These are phyloP conservation scores for Microcaecilia unicolor DNA, from an alignment of 2,797 vertebrate species.

Conservation along the genomic window DNA sequence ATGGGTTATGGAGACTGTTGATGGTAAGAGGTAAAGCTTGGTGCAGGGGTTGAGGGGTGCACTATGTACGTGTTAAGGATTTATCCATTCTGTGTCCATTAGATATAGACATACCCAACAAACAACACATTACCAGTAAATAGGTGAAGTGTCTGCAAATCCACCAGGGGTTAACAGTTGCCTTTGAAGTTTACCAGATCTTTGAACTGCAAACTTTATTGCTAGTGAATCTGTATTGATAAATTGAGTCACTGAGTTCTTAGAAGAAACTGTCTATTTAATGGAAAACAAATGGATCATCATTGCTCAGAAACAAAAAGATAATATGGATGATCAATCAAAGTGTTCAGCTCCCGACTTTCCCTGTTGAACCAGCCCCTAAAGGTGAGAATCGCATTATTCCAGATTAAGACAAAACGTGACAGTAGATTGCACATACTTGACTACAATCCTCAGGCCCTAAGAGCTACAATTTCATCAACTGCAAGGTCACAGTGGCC, in stretches of 20 bases:
- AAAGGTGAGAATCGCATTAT: constrained; percentile 12
- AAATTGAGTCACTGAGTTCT: constrained; percentile 9
- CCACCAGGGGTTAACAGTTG: too few species aligned
- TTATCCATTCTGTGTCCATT: too few species aligned
- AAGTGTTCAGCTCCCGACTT: background rate
- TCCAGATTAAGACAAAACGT: constrained; percentile 1
- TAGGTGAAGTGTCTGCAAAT: too few species aligned
- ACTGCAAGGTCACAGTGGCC: background rate
- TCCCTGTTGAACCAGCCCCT: background rate
- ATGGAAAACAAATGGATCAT: constrained; percentile 12
- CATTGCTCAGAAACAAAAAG: constrained; percentile 6
- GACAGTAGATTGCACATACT: background rate
- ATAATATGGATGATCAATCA: constrained; percentile 18
- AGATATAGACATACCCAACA: too few species aligned
- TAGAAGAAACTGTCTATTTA: constrained; percentile 15
- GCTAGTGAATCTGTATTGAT: background rate
- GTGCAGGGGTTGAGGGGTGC: too few species aligned
- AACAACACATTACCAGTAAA: too few species aligned
- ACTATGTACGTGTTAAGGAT: too few species aligned
- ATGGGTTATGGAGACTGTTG: too few species aligned
- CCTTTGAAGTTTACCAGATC: background rate
- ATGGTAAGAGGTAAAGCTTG: too few species aligned
- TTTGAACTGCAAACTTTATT: background rate
- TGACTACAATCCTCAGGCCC: background rate
- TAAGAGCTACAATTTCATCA: background rate